Percentiles rank a stretch among this genome's conserved stretches.
Conservation (phyloP, 2,888 invertebrate genomes). For the Monochamus alternatus region DNA sequence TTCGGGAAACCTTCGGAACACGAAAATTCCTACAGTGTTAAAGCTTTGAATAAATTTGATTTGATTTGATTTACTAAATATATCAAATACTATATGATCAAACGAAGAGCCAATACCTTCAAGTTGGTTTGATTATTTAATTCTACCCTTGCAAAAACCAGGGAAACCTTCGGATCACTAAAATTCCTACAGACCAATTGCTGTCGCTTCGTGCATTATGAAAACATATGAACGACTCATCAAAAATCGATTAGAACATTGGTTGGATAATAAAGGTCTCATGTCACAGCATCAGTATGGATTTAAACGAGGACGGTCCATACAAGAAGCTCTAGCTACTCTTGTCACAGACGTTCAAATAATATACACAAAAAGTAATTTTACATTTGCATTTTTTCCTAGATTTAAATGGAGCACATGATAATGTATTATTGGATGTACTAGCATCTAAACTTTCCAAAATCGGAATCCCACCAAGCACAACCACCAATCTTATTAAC, state of each 20-base stretch:
- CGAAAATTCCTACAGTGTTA: too few relatives aligned
- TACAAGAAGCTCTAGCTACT: not conserved
- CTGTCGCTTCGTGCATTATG: slow-evolving; percentile 3
- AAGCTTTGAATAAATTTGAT: too few relatives aligned
- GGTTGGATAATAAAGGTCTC: not conserved
- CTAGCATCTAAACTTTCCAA: slow-evolving; percentile 5
- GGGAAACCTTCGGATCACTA: not conserved
- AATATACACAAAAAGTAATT: slow-evolving; percentile 11
- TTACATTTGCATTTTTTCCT: slow-evolving; percentile 27
- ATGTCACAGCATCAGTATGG: slow-evolving; percentile 2
- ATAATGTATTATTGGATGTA: slow-evolving; percentile 22
- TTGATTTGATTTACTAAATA: too few relatives aligned
- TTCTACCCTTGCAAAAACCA: too few relatives aligned
- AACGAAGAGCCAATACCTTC: too few relatives aligned
- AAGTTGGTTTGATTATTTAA: too few relatives aligned
- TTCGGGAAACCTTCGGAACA: too few relatives aligned
- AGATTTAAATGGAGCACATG: slow-evolving; percentile 22
- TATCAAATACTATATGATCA: too few relatives aligned
- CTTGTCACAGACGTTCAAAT: slow-evolving; percentile 15
- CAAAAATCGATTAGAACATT: slow-evolving; percentile 21
- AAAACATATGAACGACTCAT: too few relatives aligned
- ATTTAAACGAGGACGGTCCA: not conserved
- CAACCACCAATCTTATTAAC: not conserved
- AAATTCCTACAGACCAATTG: slow-evolving; percentile 2
- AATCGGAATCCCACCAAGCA: slow-evolving; percentile 8